Evolutionary conservation across 2,113 vertebrate species (phyloP).

Genomic region (Cyprinodon brontotheroides): DNA sequence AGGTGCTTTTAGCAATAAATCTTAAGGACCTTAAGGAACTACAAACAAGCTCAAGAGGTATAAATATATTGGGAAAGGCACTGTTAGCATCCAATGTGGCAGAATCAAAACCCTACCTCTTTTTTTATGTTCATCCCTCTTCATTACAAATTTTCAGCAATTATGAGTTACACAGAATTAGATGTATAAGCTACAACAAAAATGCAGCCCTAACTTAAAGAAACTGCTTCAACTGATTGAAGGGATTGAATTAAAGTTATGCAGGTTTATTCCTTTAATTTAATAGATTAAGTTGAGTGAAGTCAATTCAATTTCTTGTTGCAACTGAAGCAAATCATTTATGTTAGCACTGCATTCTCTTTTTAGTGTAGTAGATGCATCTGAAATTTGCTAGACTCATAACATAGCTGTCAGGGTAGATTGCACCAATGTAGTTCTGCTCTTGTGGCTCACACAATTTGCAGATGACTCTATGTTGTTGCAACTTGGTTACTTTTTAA

Average conservation of each 20-base stretch:
- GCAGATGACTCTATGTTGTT: constrained; percentile 30
- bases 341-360: no score
- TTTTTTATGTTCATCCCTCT: constrained; percentile 38
- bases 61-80: background rate
- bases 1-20: no score
- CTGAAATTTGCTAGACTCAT: constrained; percentile 55
- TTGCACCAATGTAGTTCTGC: constrained; percentile 50
- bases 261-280: no score
- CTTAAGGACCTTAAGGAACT: no score
- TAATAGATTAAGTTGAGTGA: no score
- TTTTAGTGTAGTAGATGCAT: constrained; percentile 43
- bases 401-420: constrained; percentile 51
- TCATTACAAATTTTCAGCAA: constrained; percentile 49
- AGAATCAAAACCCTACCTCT: constrained; percentile 69
- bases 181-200: background rate
- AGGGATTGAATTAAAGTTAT: no score
- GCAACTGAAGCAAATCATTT: no score
- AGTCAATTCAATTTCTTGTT: no score
- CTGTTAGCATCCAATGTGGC: constrained; percentile 16
- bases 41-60: background rate
- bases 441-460: constrained; percentile 36
- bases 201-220: no score
- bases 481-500: constrained; percentile 37
- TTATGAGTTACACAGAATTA: constrained; percentile 41
- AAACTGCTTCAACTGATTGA: no score